phyloP scores from a whole-genome alignment of 2,888 invertebrate genomes.

The Brachynemurus nebulosus region DNA sequence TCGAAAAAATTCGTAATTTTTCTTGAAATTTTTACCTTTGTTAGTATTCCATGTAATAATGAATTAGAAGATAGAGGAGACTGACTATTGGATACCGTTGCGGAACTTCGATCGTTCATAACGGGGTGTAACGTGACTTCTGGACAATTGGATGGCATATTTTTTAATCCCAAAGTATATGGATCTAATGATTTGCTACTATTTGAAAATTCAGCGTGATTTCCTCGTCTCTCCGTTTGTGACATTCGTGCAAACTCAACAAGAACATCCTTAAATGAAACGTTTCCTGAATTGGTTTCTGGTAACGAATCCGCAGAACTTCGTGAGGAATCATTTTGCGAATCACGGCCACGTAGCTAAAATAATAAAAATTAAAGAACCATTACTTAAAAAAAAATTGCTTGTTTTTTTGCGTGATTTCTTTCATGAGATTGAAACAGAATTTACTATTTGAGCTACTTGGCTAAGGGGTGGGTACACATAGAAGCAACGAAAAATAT shows the following conservation, averaged over 20 bases:
- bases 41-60: slow-evolving; percentile 61
- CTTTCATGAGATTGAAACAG: neutral
- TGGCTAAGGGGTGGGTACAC: neutral
- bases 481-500: neutral
- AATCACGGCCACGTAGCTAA: slow-evolving; percentile 27
- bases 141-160: slow-evolving; percentile 50
- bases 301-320: slow-evolving; percentile 29
- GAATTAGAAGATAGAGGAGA: slow-evolving; percentile 42
- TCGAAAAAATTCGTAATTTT: too few relatives aligned
- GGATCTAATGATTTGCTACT: neutral
- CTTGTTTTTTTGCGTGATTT: neutral
- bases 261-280: slow-evolving; percentile 55
- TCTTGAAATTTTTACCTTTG: too few relatives aligned
- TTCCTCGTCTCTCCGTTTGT: slow-evolving; percentile 34
- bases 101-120: slow-evolving; percentile 20
- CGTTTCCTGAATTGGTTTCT: slow-evolving; percentile 31
- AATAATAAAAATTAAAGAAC: slow-evolving; percentile 13
- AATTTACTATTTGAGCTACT: neutral
- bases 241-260: slow-evolving; percentile 56
- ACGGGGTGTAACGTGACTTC: slow-evolving; percentile 70
- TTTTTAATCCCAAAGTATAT: neutral
- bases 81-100: slow-evolving; percentile 13
- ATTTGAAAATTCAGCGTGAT: slow-evolving; percentile 24
- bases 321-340: slow-evolving; percentile 36
- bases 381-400: too few relatives aligned